These are phyloP conservation scores for Labeo calbasu DNA, from an alignment of 2,797 vertebrate species.

Conservation along the genomic window DNA sequence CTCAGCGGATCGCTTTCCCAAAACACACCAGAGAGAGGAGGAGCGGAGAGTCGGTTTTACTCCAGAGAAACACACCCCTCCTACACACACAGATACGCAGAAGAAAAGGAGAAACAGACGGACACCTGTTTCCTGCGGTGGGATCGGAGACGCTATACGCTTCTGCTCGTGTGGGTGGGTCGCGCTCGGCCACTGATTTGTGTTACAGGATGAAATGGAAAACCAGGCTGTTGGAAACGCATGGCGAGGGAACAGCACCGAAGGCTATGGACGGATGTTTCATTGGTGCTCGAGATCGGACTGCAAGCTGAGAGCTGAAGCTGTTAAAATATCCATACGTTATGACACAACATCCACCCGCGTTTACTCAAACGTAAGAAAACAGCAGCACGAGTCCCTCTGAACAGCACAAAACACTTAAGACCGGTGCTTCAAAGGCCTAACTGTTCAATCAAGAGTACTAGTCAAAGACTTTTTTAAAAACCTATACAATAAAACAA, in stretches of 20 bases:
- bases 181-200: slow-evolving; percentile 16
- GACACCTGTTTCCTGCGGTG: slow-evolving; percentile 56
- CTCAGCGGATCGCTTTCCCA: slow-evolving; percentile 49
- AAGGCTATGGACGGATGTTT: not conserved
- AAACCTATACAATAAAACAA: no score
- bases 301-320: not conserved
- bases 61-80: slow-evolving; percentile 23
- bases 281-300: not conserved
- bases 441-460: not conserved
- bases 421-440: not conserved
- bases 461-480: not conserved
- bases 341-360: not conserved
- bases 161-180: slow-evolving; percentile 48
- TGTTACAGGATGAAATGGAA: slow-evolving; percentile 49
- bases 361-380: not conserved
- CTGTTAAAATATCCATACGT: not conserved
- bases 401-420: not conserved
- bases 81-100: slow-evolving; percentile 18
- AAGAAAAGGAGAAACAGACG: slow-evolving; percentile 34
- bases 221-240: slow-evolving; percentile 39
- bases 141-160: slow-evolving; percentile 52
- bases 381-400: not conserved
- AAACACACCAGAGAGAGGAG: slow-evolving; percentile 44
- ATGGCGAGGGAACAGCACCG: not conserved
- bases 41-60: not conserved